Conservation (phyloP, 2,888 invertebrate genomes). For the Lingula anatina region DNA sequence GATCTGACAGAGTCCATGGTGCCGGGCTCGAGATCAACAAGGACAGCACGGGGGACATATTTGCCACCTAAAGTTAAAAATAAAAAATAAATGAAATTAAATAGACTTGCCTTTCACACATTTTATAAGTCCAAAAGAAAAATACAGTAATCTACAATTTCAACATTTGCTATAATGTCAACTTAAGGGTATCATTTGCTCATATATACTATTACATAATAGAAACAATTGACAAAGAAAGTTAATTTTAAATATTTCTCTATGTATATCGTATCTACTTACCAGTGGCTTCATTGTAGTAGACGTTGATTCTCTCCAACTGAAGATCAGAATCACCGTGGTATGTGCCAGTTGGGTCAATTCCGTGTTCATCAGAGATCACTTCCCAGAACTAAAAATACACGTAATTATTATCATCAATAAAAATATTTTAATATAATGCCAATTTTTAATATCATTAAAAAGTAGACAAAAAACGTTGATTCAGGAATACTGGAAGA, state of each 20-base stretch:
- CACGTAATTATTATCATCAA: no score
- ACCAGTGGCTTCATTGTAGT: constrained; percentile 77
- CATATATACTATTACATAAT: no score
- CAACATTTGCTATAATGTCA: no score
- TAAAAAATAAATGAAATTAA: no score
- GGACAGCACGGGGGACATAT: constrained; percentile 87
- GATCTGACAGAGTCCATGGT: constrained; percentile 95
- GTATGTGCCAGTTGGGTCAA: constrained; percentile 46
- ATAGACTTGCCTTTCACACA: not conserved
- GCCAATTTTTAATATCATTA: not conserved
- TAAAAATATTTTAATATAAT: not conserved
- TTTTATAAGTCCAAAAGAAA: no score
- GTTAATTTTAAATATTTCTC: no score
- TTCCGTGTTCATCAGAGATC: constrained; percentile 41
- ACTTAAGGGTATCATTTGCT: no score
- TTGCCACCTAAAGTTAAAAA: constrained; percentile 61
- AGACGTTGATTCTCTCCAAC: constrained; percentile 69
- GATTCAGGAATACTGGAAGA: no score
- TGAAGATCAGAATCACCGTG: constrained; percentile 35
- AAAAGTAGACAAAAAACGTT: not conserved
- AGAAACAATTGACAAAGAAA: no score
- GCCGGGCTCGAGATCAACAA: constrained; percentile 91
- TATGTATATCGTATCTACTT: no score
- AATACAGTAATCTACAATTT: no score
- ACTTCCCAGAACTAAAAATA: constrained; percentile 33